These are phyloP conservation scores for Polylopha cassiicola DNA, from an alignment of 2,888 invertebrate genomes.

Conservation along the genomic window DNA sequence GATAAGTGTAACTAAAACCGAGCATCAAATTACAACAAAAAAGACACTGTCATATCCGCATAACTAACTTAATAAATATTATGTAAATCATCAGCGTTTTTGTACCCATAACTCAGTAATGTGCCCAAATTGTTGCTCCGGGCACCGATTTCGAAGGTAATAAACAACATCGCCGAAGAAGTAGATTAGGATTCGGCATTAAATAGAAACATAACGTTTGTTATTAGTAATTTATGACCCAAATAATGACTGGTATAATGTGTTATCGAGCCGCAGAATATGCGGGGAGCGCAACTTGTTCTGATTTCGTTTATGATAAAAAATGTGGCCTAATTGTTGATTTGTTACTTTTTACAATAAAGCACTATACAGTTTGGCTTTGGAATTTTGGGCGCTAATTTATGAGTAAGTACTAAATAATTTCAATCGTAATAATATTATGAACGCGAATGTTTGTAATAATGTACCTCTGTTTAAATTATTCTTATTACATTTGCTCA, in stretches of 20 bases:
- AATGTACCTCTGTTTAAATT: no score
- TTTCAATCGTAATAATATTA: no score
- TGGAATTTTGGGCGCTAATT: no score
- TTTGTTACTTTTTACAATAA: no score
- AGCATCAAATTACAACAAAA: no score
- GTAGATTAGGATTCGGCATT: conserved; percentile 32
- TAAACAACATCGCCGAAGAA: conserved; percentile 42
- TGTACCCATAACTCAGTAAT: conserved; percentile 37
- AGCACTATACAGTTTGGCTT: no score
- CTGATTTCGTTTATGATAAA: conserved; percentile 15
- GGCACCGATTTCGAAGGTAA: conserved; percentile 32
- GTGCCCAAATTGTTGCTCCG: conserved; percentile 31
- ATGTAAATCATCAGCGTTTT: conserved; percentile 34
- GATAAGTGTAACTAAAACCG: no score
- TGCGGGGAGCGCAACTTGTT: conserved; percentile 30
- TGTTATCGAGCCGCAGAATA: conserved; percentile 32
- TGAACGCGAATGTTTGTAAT: no score
- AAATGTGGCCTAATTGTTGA: conserved; percentile 31
- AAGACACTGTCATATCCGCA: conserved; percentile 24
- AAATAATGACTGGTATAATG: conserved; percentile 35
- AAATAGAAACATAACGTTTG: conserved; percentile 36
- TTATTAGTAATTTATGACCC: conserved; percentile 40
- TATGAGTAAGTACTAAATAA: no score
- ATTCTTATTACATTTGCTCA: no score
- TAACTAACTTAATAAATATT: conserved; percentile 27